Evolutionary conservation across 2,797 vertebrate genomes (phyloP), one percentile per base, ranked within the genome.

Genomic region (Loris lydekkerianus): DNA sequence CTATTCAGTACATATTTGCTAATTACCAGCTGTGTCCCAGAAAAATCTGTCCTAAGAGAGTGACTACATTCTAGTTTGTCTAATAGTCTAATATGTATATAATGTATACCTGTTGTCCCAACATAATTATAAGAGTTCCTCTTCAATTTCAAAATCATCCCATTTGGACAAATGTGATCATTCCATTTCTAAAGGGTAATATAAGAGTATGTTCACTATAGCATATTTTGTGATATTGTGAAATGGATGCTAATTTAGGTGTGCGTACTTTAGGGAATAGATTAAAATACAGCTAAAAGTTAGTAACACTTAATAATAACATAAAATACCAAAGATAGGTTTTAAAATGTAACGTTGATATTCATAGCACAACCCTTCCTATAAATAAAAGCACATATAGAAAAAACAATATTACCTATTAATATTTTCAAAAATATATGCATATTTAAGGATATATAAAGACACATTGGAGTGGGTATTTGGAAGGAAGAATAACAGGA

Each of bases 61-160:
- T 70, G 21, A 82, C 17, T 61, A 92, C n/a, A 76, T 75, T 25
- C 37, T 72, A 40, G 31, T 89, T 91, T 91, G 43, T 70, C 60
- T 73, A 56, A 29, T n/a, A 89, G 53, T 90, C 40, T 34, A 53
- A 53, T 53, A 53, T 53, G 14, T 49, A 49, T 15, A 53, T 92
- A 34, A 34, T 86, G 86, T 83, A 94, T 6, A 69, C 20, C n/a
- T 73, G 31, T 49, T 80, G 18, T 46, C 49, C 29, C 81, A 78
- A 1, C 56, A 58, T 61, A 70, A 75, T 91, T 86, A 83, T 63
- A 90, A 95, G 7, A 87, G 31, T 77, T 18, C 63, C 37, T 17
- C 43, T 91, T 93, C 63, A 91, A 91, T 86, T 86, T 86, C 46
- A 95, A 94, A 97, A 87, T 53, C 60, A 88, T 75, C 6, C 86